Evolutionary conservation across 1,140 invertebrate genomes (phyloP).

Genomic region (Drosophila punjabiensis): DNA sequence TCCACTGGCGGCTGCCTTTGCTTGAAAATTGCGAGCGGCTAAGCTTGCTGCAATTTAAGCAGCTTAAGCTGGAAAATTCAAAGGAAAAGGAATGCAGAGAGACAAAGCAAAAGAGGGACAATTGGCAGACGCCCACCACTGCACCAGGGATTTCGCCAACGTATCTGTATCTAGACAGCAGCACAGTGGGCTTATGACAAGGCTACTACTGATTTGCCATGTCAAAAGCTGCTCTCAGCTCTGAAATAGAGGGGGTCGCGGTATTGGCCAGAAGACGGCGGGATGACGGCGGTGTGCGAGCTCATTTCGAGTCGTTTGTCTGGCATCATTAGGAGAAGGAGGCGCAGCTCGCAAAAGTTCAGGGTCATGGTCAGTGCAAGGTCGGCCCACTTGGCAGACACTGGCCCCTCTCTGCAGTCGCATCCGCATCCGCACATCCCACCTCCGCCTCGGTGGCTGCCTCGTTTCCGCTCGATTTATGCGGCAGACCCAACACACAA

Average conservation of each 20-base stretch:
- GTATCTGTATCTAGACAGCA: constrained; percentile 48
- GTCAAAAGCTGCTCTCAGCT: constrained; percentile 26
- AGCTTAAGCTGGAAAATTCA: constrained; percentile 23
- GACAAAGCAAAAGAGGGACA: constrained; percentile 13
- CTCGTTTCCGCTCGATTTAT: constrained; percentile 53
- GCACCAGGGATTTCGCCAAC: constrained; percentile 43
- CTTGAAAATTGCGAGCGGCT: constrained; percentile 21
- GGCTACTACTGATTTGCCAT: constrained; percentile 45
- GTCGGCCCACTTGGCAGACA: constrained; percentile 54
- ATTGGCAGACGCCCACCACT: constrained; percentile 37
- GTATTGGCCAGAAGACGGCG: neutral
- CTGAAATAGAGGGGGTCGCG: constrained; percentile 5
- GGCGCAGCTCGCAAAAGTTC: constrained; percentile 63
- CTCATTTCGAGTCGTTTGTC: constrained; percentile 78
- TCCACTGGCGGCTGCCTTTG: constrained; percentile 11
- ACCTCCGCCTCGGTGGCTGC: constrained; percentile 6
- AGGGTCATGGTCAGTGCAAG: constrained; percentile 72
- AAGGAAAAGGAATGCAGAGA: constrained; percentile 7
- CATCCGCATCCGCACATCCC: constrained; percentile 2
- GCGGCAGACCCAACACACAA: constrained; percentile 29
- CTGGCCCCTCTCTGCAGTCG: neutral
- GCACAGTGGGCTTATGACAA: constrained; percentile 46
- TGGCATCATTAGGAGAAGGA: constrained; percentile 60
- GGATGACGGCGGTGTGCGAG: constrained; percentile 23
- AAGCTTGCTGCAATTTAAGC: constrained; percentile 41